A percentile compares a stretch with the other conserved stretches of the same genome.
These are phyloP conservation scores for Danionella dracula DNA, from an alignment of 2,797 vertebrate genomes.

Conservation along the genomic window DNA sequence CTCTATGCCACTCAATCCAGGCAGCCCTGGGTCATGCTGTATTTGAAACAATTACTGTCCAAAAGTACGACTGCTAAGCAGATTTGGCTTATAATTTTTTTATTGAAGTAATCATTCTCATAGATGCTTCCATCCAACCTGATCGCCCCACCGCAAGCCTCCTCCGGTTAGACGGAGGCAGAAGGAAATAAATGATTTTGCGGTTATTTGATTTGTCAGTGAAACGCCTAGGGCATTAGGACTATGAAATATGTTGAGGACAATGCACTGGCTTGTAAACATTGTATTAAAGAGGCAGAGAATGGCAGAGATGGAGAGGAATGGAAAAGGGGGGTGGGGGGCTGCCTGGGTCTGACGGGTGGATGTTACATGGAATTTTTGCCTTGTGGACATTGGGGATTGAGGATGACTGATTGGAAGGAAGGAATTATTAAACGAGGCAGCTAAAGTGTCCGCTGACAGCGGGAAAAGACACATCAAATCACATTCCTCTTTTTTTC, in stretches of 20 bases:
- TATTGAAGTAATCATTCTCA: conserved; percentile 84
- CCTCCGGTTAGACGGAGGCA: conserved; percentile 70
- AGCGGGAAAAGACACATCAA: conserved; percentile 86
- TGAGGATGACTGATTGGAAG: conserved; percentile 87
- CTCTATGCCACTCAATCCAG: conserved; percentile 52
- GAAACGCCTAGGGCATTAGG: conserved; percentile 74
- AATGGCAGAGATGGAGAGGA: conserved; percentile 30
- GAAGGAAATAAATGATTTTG: conserved; percentile 83
- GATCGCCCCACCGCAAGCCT: conserved; percentile 9
- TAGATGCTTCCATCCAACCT: conserved; percentile 65
- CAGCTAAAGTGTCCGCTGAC: conserved; percentile 79
- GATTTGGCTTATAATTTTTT: conserved; percentile 78
- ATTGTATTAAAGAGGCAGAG: conserved; percentile 54
- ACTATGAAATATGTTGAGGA: conserved; percentile 81
- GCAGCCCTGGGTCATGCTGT: conserved; percentile 71
- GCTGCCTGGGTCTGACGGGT: conserved; percentile 28
- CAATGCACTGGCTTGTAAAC: conserved; percentile 69
- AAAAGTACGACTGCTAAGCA: conserved; percentile 72
- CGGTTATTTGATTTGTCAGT: conserved; percentile 85
- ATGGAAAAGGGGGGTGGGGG: conserved; percentile 9
- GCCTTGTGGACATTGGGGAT: conserved; percentile 62
- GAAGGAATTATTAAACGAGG: conserved; percentile 84
- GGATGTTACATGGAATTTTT: conserved; percentile 46
- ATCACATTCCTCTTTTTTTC: conserved; percentile 72
- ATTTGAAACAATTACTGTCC: conserved; percentile 82